Evolutionary conservation across 2,888 invertebrate species (phyloP), one percentile per base, ranked within the genome.

Genomic region (Piscicola geometra): DNA sequence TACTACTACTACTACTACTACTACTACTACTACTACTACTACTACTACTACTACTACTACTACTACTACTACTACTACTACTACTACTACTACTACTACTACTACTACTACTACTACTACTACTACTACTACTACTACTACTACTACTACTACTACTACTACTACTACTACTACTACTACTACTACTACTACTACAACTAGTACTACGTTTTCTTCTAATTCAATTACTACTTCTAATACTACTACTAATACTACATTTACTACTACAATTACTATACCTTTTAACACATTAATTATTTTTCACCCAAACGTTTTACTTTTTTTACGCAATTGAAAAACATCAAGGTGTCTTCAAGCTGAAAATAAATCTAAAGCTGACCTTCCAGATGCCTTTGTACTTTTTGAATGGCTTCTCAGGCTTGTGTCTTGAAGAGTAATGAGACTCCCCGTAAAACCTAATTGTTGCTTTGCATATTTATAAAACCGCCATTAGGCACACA

Each of bases 21-120:
- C 68, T 68, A 68, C 68, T 68, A 68, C 68, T 68, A 68, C 68
- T 68, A 68, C 68, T 68, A 68, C 68, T 68, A 68, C 68, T 68
- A 68, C 68, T 68, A 68, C 68, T 68, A 68, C 68, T 68, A 68
- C 68, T 68, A 68, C 68, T 68, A 68, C 68, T 68, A 68, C 68
- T 68, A 68, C 68, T 68, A 68, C 68, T 68, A 68, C 68, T 68
- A 68, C 68, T 68, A 68, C 68, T 68, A 68, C 68, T 68, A 68
- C 68, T 68, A 68, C 68, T 68, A 68, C 68, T 68, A 68, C 68
- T 68, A 68, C 33, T 68, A 68, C 68, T 68, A 68, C 68, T 68
- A 68, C 68, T 68, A 68, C 68, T 68, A 68, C 68, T 68, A 68
- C 68, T 68, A 68, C 68, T 68, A 68, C 68, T 68, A 68, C 68